These are phyloP conservation scores for Microdon myrmicae DNA, from an alignment of 2,888 invertebrate genomes.

Conservation along the genomic window DNA sequence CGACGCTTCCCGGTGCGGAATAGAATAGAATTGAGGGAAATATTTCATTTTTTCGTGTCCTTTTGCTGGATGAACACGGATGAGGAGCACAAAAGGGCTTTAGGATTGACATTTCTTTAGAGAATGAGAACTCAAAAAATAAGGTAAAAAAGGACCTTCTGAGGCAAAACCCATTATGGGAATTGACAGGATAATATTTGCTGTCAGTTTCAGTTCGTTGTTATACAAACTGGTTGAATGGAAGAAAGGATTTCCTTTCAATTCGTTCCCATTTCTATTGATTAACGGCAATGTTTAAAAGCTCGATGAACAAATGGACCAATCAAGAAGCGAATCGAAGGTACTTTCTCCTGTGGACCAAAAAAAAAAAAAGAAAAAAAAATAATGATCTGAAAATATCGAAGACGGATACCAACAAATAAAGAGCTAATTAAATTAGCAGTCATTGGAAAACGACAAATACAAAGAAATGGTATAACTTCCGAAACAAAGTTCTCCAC, in stretches of 20 bases:
- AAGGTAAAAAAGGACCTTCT: slow-evolving; percentile 16
- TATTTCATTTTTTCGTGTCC: slow-evolving; percentile 24
- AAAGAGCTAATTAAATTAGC: too few species aligned
- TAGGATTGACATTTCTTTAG: slow-evolving; percentile 48
- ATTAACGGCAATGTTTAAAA: too few species aligned
- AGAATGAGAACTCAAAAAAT: slow-evolving; percentile 26
- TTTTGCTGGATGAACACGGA: slow-evolving; percentile 37
- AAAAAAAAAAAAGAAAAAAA: too few species aligned
- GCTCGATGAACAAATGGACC: too few species aligned
- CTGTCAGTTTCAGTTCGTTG: slow-evolving; percentile 64
- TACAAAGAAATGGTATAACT: too few species aligned
- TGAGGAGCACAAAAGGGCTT: slow-evolving; percentile 38
- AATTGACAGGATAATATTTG: slow-evolving; percentile 67
- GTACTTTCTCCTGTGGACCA: slow-evolving; percentile 1
- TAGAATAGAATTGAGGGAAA: slow-evolving; percentile 32
- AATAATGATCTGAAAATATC: slow-evolving; percentile 12
- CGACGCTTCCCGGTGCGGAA: slow-evolving; percentile 4
- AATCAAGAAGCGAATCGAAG: too few species aligned
- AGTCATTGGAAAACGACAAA: too few species aligned
- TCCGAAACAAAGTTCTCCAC: too few species aligned
- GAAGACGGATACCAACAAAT: too few species aligned
- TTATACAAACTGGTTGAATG: slow-evolving; percentile 24
- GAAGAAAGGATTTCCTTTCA: slow-evolving; percentile 22
- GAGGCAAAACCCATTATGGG: slow-evolving; percentile 63
- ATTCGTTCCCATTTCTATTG: slow-evolving; percentile 2